phyloP scores from a whole-genome alignment of 1,140 invertebrate genomes.

The Cyrtorhinus lividipennis region DNA sequence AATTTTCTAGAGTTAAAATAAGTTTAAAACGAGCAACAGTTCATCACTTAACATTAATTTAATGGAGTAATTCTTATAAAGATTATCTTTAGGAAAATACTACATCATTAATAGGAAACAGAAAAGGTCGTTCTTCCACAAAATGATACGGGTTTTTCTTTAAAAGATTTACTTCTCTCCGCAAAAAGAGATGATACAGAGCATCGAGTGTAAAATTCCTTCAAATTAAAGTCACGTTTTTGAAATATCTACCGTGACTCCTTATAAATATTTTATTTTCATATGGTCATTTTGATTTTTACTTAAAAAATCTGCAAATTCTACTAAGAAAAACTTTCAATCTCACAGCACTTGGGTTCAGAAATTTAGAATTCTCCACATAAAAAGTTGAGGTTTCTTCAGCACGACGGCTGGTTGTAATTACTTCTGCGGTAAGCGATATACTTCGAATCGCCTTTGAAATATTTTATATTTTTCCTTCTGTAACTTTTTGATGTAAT shows the following conservation, averaged over 20 bases:
- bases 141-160: background rate
- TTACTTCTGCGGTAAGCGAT: background rate
- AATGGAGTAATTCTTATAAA: background rate
- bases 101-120: background rate
- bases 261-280: background rate
- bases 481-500: too few relatives aligned
- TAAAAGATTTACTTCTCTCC: background rate
- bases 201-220: background rate
- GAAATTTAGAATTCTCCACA: conserved; percentile 6
- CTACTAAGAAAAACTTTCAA: background rate
- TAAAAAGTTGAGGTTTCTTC: background rate
- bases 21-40: background rate
- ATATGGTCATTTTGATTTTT: background rate
- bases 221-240: conserved; percentile 1
- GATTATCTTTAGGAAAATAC: background rate
- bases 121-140: background rate
- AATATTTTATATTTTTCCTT: too few relatives aligned
- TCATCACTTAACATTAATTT: background rate
- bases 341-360: conserved; percentile 1
- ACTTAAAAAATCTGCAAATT: too few relatives aligned
- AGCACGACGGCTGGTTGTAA: background rate
- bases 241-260: background rate
- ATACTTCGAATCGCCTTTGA: background rate
- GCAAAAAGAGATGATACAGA: background rate
- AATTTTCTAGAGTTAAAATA: background rate